These are phyloP conservation scores for Galemys pyrenaicus DNA, from an alignment of 2,113 vertebrate genomes.

Conservation along the genomic window DNA sequence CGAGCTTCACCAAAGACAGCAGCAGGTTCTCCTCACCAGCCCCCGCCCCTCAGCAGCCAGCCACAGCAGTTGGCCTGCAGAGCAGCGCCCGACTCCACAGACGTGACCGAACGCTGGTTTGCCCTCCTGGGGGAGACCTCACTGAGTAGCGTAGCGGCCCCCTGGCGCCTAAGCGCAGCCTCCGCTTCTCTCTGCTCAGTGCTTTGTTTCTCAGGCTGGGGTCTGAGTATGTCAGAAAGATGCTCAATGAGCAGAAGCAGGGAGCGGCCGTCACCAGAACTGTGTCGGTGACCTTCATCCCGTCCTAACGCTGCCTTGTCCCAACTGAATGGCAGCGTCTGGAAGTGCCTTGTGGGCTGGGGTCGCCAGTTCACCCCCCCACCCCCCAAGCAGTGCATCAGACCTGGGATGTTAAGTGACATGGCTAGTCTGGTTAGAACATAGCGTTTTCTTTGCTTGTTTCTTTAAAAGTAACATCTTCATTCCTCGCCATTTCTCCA, in stretches of 20 bases:
- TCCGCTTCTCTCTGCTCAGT: too few relatives aligned
- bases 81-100: rapidly evolving
- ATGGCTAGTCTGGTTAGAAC: background rate
- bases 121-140: too few relatives aligned
- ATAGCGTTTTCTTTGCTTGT: background rate
- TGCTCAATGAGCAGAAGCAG: background rate
- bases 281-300: background rate
- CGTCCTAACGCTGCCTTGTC: background rate
- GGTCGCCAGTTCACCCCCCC: rapidly evolving
- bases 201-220: background rate
- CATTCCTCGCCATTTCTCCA: background rate
- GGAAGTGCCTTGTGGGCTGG: background rate
- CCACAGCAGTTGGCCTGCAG: rapidly evolving
- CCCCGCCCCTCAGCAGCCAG: rapidly evolving
- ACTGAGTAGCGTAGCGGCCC: background rate
- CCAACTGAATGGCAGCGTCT: background rate
- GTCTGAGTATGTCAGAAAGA: background rate
- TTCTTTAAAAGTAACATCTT: background rate
- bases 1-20: slow-evolving; percentile 86
- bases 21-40: slow-evolving; percentile 79
- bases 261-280: background rate
- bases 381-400: rapidly evolving
- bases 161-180: background rate
- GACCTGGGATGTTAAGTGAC: background rate
- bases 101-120: rapidly evolving